Evolutionary conservation across 1,140 invertebrate genomes (phyloP).

Genomic region (Ectropis grisescens): DNA sequence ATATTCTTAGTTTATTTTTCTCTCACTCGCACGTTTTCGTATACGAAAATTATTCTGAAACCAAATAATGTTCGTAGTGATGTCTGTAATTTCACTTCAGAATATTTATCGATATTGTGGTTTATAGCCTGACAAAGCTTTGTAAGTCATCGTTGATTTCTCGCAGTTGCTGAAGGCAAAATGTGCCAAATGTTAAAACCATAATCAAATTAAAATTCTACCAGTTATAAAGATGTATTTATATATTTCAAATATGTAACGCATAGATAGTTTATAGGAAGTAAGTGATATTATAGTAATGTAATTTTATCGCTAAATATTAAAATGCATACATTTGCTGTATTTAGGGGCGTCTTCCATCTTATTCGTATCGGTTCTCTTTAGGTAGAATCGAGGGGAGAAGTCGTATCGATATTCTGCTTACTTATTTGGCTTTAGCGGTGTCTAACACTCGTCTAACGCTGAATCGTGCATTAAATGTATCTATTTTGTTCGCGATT

Average conservation of each 20-base stretch:
- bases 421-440: not conserved
- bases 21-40: no score
- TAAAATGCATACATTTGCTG: slow-evolving; percentile 60
- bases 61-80: no score
- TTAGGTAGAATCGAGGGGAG: slow-evolving; percentile 33
- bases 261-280: slow-evolving; percentile 42
- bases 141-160: no score
- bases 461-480: no score
- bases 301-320: slow-evolving; percentile 52
- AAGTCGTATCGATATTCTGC: slow-evolving; percentile 9
- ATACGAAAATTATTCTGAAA: no score
- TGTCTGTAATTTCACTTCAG: no score
- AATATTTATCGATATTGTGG: no score
- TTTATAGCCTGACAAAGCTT: no score
- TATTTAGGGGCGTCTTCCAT: slow-evolving; percentile 67
- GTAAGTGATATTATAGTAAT: slow-evolving; percentile 60
- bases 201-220: slow-evolving; percentile 34
- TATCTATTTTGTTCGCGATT: no score
- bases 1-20: slow-evolving; percentile 16
- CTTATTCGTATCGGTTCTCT: slow-evolving; percentile 56
- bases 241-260: slow-evolving; percentile 44
- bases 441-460: not conserved
- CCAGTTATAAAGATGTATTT: slow-evolving; percentile 48
- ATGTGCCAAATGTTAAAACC: slow-evolving; percentile 52
- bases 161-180: slow-evolving; percentile 6